A percentile compares a stretch with the other conserved stretches of the same genome.
These are phyloP conservation scores for Gambusia affinis DNA, from an alignment of 2,113 vertebrate species.

Conservation along the genomic window DNA sequence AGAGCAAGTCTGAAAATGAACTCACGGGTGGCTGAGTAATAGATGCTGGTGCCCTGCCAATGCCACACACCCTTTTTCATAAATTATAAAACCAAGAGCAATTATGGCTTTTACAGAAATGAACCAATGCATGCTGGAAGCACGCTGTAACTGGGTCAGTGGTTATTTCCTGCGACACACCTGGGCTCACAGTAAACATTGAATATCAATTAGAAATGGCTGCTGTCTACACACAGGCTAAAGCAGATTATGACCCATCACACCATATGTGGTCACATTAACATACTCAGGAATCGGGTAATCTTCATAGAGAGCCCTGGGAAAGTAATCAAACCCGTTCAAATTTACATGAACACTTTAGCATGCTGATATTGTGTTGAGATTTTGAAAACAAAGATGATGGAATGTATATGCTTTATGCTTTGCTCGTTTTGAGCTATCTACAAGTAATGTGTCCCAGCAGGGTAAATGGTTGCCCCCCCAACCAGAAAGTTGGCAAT, in stretches of 20 bases:
- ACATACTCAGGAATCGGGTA: slow-evolving; percentile 65
- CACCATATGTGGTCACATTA: slow-evolving; percentile 62
- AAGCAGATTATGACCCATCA: slow-evolving; percentile 52
- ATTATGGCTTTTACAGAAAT: slow-evolving; percentile 82
- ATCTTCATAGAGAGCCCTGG: slow-evolving; percentile 37
- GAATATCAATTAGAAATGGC: slow-evolving; percentile 78
- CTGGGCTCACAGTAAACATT: slow-evolving; percentile 74
- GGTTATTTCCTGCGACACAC: slow-evolving; percentile 79
- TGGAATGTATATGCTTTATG: too few relatives aligned
- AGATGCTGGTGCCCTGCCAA: slow-evolving; percentile 75
- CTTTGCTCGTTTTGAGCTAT: too few relatives aligned
- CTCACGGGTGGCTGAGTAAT: slow-evolving; percentile 75
- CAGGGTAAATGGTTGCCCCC: too few relatives aligned
- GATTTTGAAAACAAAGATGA: too few relatives aligned
- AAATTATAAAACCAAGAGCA: slow-evolving; percentile 80
- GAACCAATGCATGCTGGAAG: slow-evolving; percentile 77
- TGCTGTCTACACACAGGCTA: slow-evolving; percentile 54
- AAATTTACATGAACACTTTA: not conserved
- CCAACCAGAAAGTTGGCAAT: too few relatives aligned
- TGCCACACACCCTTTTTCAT: slow-evolving; percentile 69
- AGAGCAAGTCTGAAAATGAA: slow-evolving; percentile 41
- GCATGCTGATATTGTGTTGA: too few relatives aligned
- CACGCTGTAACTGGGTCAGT: slow-evolving; percentile 79
- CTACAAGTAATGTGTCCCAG: too few relatives aligned
- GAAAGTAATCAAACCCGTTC: not conserved